Evolutionary conservation across 2,797 vertebrate genomes (phyloP), one percentile per base, ranked within the genome.

Genomic region (Pangasius krempfi): DNA sequence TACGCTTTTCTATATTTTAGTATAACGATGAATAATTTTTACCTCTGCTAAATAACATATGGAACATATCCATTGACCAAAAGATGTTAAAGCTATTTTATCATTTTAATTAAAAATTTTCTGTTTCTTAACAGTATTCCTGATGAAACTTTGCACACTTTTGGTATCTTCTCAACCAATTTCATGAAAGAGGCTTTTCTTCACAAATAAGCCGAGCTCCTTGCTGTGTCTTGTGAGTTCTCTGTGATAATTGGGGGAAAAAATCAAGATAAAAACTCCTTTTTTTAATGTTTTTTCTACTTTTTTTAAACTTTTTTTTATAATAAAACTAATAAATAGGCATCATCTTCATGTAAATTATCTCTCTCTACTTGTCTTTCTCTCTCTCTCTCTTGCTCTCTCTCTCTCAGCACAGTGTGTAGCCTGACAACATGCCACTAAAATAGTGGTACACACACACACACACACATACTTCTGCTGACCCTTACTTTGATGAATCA

Each of bases 401-500:
- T 73, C 22, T 27, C 22, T 13, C 27, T 47, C 37, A 44, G 16
- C 20, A 44, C 73, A 76, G 25, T n/a, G 47, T 50, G 44, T 40
- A 72, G 70, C 18, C 37, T 44, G 70, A 73, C 18, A 70, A 70
- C 33, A 20, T 20, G 68, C 44, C 44, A 75, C 10, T 75, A 6
- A 50, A 76, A 50, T 2, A 18, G 10, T 37, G 30, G 18, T 2
- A 60, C 75, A 33, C 50, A 66, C 47, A 87, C 66, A 85, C n/a
- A 25, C 66, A 85, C 70, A 76, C 86, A 47, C 64, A 80, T n/a
- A 60, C 27, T 78, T 75, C 54, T 86, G 84, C 87, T 72, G 47
- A 37, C 86, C 85, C 78, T 87, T 84, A 70, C 27, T 25, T 86
- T 88, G 85, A 91, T 87, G 80, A 91, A 86, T 91, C 90, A 91